These are phyloP conservation scores for Chelonus insularis DNA, from an alignment of 1,140 invertebrate species.

Conservation along the genomic window DNA sequence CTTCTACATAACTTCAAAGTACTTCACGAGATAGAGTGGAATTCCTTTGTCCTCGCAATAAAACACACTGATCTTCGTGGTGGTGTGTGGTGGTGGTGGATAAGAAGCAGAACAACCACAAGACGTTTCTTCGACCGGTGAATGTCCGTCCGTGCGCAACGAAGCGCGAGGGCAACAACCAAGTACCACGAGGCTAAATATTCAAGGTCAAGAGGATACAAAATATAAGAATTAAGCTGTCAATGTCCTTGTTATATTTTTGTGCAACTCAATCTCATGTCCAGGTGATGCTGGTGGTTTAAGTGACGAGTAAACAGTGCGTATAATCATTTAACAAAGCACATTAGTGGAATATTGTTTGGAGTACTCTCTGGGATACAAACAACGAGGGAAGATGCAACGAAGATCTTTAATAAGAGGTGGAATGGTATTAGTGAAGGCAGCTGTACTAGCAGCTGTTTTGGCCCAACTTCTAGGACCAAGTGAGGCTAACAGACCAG, in stretches of 20 bases:
- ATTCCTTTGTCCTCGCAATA: constrained; percentile 51
- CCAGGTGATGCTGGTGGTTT: neutral
- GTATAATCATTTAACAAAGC: neutral
- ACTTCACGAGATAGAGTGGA: constrained; percentile 42
- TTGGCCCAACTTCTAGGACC: constrained; percentile 47
- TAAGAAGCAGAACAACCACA: neutral
- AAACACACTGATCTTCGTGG: neutral
- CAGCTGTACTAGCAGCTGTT: constrained; percentile 57
- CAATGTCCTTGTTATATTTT: neutral
- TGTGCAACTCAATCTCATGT: neutral
- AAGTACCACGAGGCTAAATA: constrained; percentile 17
- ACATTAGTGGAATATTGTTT: neutral
- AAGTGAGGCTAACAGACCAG: constrained; percentile 46
- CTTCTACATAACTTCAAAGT: constrained; percentile 9
- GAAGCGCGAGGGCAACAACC: constrained; percentile 41
- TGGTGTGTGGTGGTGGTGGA: constrained; percentile 9
- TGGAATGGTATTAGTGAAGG: constrained; percentile 47
- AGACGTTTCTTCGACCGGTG: constrained; percentile 33
- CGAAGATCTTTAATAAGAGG: constrained; percentile 39
- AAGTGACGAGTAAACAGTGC: constrained; percentile 12
- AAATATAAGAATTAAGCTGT: neutral
- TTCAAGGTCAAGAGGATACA: constrained; percentile 14
- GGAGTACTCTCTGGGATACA: constrained; percentile 5
- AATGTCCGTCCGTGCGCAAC: constrained; percentile 37
- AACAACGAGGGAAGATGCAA: constrained; percentile 34